phyloP scores from a whole-genome alignment of 1,140 invertebrate genomes.

The Paraescarpia echinospica region DNA sequence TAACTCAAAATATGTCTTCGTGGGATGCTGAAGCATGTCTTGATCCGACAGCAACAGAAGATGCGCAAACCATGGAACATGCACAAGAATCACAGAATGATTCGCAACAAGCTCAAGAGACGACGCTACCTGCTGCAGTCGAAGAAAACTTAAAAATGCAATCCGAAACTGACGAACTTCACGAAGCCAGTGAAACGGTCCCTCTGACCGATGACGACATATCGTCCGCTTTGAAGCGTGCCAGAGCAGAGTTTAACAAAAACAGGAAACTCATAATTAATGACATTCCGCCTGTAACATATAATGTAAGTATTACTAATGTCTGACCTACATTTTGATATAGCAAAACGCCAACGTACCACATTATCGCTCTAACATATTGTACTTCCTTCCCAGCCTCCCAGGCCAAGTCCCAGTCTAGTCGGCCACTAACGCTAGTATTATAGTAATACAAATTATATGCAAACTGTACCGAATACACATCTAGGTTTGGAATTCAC shows the following conservation, averaged over 20 bases:
- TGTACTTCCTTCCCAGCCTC: not conserved
- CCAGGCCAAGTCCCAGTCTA: no score
- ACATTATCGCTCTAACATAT: not conserved
- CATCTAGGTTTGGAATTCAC: not conserved
- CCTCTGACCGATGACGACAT: not conserved
- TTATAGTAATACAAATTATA: no score
- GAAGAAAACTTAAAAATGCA: not conserved
- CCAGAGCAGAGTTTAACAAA: constrained; percentile 22
- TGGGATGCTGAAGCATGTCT: not conserved
- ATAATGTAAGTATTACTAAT: constrained; percentile 14
- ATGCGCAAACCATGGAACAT: not conserved
- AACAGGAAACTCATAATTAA: constrained; percentile 19
- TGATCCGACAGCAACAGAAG: not conserved
- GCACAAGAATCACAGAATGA: not conserved
- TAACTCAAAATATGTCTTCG: not conserved
- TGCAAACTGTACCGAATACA: not conserved
- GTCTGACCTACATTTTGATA: not conserved
- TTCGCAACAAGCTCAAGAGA: not conserved
- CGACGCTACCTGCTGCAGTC: not conserved
- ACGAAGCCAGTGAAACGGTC: not conserved
- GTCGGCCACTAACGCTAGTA: no score
- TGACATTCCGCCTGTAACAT: constrained; percentile 19
- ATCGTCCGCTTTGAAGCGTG: not conserved
- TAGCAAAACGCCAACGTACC: not conserved
- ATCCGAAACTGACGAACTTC: not conserved